These are phyloP conservation scores for Drosophila mayri DNA, from an alignment of 1,140 invertebrate genomes.

Conservation along the genomic window DNA sequence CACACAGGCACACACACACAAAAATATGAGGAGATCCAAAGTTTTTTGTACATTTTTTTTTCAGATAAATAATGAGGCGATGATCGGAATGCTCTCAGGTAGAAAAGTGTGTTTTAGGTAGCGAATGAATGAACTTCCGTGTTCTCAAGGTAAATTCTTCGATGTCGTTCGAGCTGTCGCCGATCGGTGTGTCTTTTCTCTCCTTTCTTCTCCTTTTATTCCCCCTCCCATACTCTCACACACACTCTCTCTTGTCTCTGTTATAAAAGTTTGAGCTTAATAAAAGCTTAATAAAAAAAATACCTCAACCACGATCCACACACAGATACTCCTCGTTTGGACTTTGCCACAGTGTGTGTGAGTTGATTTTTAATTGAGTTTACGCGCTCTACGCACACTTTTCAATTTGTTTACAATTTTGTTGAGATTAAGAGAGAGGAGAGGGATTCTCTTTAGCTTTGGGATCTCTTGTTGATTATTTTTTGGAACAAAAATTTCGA, in stretches of 20 bases:
- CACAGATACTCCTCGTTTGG: constrained; percentile 32
- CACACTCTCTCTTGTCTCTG: constrained; percentile 20
- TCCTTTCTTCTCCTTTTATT: constrained; percentile 1
- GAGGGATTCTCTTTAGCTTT: constrained; percentile 7
- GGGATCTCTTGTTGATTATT: neutral
- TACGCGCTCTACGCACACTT: constrained; percentile 48
- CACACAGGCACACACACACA: neutral
- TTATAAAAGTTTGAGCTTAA: constrained; percentile 7
- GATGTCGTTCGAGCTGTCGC: constrained; percentile 1
- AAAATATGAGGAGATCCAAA: constrained; percentile 6
- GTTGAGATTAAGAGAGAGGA: constrained; percentile 11
- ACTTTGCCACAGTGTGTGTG: constrained; percentile 24
- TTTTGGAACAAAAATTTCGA: constrained; percentile 5
- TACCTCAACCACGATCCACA: constrained; percentile 54
- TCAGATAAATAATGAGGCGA: constrained; percentile 34
- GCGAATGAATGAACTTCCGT: constrained; percentile 50
- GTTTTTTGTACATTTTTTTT: constrained; percentile 1
- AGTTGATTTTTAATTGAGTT: constrained; percentile 52
- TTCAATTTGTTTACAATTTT: constrained; percentile 58
- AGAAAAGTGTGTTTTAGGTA: constrained; percentile 46
- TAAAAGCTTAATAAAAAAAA: constrained; percentile 50
- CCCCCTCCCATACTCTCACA: neutral
- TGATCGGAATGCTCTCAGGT: constrained; percentile 43
- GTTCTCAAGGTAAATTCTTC: constrained; percentile 49
- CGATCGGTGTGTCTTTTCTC: neutral